Base-by-base conservation (phyloP, 2,113 vertebrate genomes). In the Chlamydotis undulata region DNA sequence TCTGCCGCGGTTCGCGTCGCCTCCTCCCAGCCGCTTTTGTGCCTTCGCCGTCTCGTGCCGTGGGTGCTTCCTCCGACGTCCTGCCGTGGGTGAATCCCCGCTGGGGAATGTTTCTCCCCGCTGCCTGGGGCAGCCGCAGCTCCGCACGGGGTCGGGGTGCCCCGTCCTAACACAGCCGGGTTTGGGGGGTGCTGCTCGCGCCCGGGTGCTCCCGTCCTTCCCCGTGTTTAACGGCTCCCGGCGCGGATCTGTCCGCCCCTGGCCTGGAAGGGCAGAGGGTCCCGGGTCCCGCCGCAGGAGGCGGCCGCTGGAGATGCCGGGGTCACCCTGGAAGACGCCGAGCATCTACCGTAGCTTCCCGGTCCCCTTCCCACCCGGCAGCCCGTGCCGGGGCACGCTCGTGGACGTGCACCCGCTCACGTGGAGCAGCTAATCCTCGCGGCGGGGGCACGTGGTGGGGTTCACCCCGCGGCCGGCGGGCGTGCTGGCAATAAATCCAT, bases 21-120 rank as follows among this genome's bases (percentile, higher is more conserved):
- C 56, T 77, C 41, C 31, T 11, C 17, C 29, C 52, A 8, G 9
- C 71, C 5, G 22, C 50, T 39, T 39, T 4, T 4, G 15, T 7
- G 5, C 9, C 18, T 0, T 17, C 5, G 1, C 45, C 4, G 22
- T 24, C 29, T 1, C 0, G 1, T 60, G 70, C 28, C 4, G 2
- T 7, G 19, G 45, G 45, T 24, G 33, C 59, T 45, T 5, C 6
- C 8, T 2, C 45, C 6, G 21, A 6, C 10, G 1, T 35, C 21
- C 39, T 49, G 22, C 61, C 2, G 4, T n/a, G 45, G 70, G 41
- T 5, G 9, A 2, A 4, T 57, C 28, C 43, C 50, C 49, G 3
- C 3, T 1, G 1, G 50, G 78, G 60, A 31, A 23, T 3, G 14
- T 15, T 35, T 25, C 65, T 59, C 24, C 35, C 8, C 31, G 17